Conservation (phyloP, 2,113 vertebrate genomes). For the Notarius lentiginosus region DNA sequence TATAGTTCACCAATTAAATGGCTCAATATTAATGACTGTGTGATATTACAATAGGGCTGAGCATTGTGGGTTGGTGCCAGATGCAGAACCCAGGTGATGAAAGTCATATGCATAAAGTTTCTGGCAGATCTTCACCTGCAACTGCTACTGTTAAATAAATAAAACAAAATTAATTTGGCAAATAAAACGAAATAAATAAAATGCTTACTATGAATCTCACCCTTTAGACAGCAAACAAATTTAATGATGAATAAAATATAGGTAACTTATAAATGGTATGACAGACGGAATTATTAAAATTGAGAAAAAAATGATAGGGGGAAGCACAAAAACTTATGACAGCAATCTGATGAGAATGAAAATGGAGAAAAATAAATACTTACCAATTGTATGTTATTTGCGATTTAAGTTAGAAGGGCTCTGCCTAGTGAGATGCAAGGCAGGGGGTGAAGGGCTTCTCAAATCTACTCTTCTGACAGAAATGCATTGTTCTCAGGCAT, state of each 20-base stretch:
- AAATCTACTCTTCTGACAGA: constrained; percentile 51
- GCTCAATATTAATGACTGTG: constrained; percentile 47
- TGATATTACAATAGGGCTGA: constrained; percentile 25
- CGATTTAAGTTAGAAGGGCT: background rate
- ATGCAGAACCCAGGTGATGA: constrained; percentile 25
- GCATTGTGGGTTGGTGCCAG: constrained; percentile 19
- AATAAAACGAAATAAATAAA: background rate
- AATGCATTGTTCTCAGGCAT: constrained; percentile 36
- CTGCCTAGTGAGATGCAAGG: background rate
- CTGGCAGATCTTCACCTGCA: constrained; percentile 21
- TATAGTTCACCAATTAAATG: constrained; percentile 37
- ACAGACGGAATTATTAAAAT: background rate
- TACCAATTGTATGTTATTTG: constrained; percentile 23
- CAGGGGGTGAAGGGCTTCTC: constrained; percentile 10
- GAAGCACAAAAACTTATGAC: background rate
- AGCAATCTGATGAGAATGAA: background rate
- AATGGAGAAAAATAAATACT: background rate
- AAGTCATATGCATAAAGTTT: constrained; percentile 19
- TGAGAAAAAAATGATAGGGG: background rate
- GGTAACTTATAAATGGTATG: background rate
- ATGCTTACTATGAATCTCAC: background rate
- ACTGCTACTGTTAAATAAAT: background rate
- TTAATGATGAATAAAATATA: background rate
- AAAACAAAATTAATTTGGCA: background rate
- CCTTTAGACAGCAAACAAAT: background rate